Evolutionary conservation across 2,888 invertebrate genomes (phyloP), one percentile per base, ranked within the genome.

Genomic region (Polyploca ridens): DNA sequence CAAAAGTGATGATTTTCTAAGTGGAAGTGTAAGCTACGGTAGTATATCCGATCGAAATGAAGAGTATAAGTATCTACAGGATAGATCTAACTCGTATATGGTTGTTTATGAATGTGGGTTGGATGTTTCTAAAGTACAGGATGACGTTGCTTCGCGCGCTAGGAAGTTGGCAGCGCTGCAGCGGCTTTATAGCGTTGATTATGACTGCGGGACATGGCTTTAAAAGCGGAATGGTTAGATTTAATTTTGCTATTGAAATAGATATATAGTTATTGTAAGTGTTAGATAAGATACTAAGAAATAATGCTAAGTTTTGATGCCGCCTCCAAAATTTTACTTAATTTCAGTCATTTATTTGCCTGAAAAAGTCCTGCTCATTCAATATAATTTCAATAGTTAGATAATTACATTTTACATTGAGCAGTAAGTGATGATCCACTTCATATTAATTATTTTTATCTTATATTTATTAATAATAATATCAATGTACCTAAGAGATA

Each of bases 161-260:
- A 85, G 81, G 64, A 75, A 78, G 2, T 65, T 90, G 64, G 88
- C 85, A 0, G 90, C 90, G 2, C 72, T 90, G 68, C 84, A 79
- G 67, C 77, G 89, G 54, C 70, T 90, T 64, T 88, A 83, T 63
- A 83, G 85, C 59, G 63, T 82, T 3, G 89, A 88, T 66, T 86
- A 83, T 67, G 87, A 88, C 19, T 75, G 65, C 59, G 83, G 81
- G 61, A 77, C 83, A 27, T 76, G 78, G 78, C 67, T 78, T 69
- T 77, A 77, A 66, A 33, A 13, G 46, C n/a, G 6, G n/a, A n/a
- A 46, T n/a, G n/a, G n/a, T 6, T n/a, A n/a, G 14, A n/a, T 46
- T 6, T n/a, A n/a, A n/a, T 46, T 1, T n/a, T n/a, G 5, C n/a
- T 7, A 46, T 46, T 46, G 14, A 44, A 44, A 2, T 44, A 44